Conservation (phyloP, 2,797 vertebrate genomes). For the Poecilia picta region DNA sequence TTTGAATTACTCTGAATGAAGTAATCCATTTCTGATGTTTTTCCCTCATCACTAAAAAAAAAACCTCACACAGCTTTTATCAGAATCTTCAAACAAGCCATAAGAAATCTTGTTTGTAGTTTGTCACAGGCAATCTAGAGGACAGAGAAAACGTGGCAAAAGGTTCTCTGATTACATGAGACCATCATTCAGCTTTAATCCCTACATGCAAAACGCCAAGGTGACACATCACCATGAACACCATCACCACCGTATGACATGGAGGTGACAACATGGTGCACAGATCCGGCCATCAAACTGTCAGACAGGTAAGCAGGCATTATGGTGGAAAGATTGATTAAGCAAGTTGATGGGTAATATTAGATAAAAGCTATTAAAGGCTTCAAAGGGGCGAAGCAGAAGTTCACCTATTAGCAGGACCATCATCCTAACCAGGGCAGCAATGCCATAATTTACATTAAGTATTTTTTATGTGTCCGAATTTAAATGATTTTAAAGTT, state of each 20-base stretch:
- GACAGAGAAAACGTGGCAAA: background rate
- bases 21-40: background rate
- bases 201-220: background rate
- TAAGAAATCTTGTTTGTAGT: background rate
- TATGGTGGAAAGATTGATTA: background rate
- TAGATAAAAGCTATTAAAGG: background rate
- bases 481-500: background rate
- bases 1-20: background rate
- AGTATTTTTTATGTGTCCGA: background rate
- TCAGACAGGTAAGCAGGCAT: background rate
- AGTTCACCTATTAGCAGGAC: background rate
- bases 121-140: background rate
- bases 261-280: background rate
- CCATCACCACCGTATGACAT: background rate
- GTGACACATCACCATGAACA: background rate
- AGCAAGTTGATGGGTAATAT: background rate
- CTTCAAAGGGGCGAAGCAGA: background rate
- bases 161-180: background rate
- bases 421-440: background rate
- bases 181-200: background rate
- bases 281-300: background rate
- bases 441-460: background rate
- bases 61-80: background rate
- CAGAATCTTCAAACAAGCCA: background rate
- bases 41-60: background rate